Conservation (phyloP, 2,797 vertebrate genomes). For the Odontamblyopus lacepedii region DNA sequence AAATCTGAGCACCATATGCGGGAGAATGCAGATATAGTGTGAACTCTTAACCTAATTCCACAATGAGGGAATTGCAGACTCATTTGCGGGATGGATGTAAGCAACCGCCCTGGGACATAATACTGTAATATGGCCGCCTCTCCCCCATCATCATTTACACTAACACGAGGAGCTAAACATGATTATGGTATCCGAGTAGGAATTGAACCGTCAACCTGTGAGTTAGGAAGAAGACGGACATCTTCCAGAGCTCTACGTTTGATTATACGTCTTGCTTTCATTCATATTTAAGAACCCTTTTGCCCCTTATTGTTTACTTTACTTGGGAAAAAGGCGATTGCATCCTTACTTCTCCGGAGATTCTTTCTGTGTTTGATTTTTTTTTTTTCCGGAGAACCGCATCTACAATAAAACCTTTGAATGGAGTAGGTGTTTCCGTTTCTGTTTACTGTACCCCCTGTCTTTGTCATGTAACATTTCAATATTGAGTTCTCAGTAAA, state of each 20-base stretch:
- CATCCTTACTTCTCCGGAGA: neutral
- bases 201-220: no score
- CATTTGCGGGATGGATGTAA: no score
- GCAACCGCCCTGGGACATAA: no score
- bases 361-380: neutral
- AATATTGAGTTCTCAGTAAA: conserved; percentile 2
- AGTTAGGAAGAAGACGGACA: no score
- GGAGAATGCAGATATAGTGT: no score
- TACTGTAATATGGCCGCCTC: no score
- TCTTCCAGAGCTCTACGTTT: neutral
- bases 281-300: neutral
- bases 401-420: conserved; percentile 6
- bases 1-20: no score
- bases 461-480: conserved; percentile 7
- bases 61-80: no score
- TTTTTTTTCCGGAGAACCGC: neutral
- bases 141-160: no score
- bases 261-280: neutral
- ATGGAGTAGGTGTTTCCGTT: conserved; percentile 1
- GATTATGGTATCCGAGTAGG: no score
- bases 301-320: neutral
- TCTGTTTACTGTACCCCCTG: neutral
- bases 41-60: no score
- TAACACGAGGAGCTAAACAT: no score
- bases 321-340: neutral